Evolutionary conservation across 2,888 invertebrate species (phyloP), one percentile per base, ranked within the genome.

Genomic region (Euplexia lucipara): DNA sequence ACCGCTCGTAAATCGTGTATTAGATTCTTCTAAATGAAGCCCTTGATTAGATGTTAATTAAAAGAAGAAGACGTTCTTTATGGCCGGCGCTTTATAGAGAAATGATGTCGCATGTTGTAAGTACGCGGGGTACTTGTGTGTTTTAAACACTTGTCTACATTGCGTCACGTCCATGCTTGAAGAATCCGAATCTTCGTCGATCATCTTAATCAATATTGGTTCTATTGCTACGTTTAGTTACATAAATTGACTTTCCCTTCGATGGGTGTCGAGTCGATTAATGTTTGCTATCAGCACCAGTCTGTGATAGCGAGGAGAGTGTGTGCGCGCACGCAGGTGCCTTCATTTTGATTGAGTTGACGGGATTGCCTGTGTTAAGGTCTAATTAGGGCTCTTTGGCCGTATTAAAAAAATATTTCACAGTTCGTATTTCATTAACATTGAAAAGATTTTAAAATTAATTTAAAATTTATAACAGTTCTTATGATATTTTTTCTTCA

Each of bases 21-120:
- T 88, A 78, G 85, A 85, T 85, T 87, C 83, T 78, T 88, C 85
- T 92, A 89, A 93, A 92, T 87, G 91, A 88, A 88, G 87, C 89
- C 87, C 87, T 92, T 92, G 90, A 93, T 92, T 90, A 83, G 88
- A 90, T 86, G 88, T 88, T 92, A 91, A 94, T 93, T 91, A 90
- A 92, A 82, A 89, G 88, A 86, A 90, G 85, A 90, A 92, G 86
- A 89, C 86, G 85, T 87, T 88, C 90, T 88, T 86, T 92, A 89
- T 91, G 66, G 53, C 52, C 76, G 69, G 78, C 78, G 56, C 51
- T 67, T 63, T 64, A 68, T 58, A 75, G 68, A 80, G 58, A 83
- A 87, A 86, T 80, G 74, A 83, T 88, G 90, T 89, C 90, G 84
- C 87, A 79, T 86, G 81, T 79, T 71, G 73, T 79, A 79, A 77